Evolutionary conservation across 2,113 vertebrate genomes (phyloP).

Genomic region (Calidris pygmaea): DNA sequence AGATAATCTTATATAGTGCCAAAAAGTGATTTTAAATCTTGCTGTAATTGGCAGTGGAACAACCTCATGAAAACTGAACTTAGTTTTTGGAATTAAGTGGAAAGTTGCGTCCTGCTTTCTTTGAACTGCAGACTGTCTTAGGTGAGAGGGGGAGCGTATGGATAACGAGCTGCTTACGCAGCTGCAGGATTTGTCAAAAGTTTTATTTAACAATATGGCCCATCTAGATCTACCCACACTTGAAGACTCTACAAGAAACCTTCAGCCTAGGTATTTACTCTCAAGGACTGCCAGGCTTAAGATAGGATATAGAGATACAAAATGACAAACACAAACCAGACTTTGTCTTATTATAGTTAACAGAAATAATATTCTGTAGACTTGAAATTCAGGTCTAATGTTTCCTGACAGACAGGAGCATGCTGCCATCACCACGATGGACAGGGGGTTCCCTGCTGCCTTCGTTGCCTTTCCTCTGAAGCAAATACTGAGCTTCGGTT

Average conservation of each 20-base stretch:
- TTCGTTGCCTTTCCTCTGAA: neutral
- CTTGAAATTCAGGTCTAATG: neutral
- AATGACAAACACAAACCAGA: fast-evolving
- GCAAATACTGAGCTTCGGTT: neutral
- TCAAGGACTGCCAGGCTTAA: neutral
- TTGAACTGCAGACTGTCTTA: neutral
- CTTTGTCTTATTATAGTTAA: neutral
- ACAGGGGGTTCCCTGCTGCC: neutral
- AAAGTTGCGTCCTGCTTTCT: neutral
- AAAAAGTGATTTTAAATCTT: neutral
- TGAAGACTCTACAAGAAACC: neutral
- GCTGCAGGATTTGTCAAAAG: neutral
- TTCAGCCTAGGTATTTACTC: neutral
- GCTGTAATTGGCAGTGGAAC: neutral
- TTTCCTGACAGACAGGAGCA: neutral
- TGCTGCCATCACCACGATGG: fast-evolving
- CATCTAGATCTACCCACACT: neutral
- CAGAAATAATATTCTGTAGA: neutral
- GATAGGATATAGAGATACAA: neutral
- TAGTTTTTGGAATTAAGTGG: neutral
- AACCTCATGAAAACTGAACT: neutral
- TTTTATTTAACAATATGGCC: neutral
- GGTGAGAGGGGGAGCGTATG: fast-evolving
- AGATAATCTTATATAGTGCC: neutral
- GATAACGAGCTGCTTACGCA: neutral